Evolutionary conservation across 2,113 vertebrate genomes (phyloP), one percentile per base, ranked within the genome.

Genomic region (Okapia johnstoni): DNA sequence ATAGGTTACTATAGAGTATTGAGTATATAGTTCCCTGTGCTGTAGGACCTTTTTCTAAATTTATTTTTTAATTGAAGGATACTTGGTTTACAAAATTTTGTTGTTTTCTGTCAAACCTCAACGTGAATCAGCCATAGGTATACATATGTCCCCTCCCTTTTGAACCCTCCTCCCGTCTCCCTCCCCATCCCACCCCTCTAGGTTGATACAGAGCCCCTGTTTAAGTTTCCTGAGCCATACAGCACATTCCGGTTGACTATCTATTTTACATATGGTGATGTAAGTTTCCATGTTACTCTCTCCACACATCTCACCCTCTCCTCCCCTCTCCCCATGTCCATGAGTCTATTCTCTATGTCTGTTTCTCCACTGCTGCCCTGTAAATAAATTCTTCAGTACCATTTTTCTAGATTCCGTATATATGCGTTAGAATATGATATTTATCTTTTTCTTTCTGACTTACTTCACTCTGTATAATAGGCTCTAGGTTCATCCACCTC

Each of bases 351-450:
- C 33, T 66, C 61, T 66, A 19, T 54, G 61, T 33, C 3, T 16
- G 61, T n/a, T 66, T 66, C 61, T n/a, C 61, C 61, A 66, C 16
- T 9, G 61, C 16, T 66, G 1, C 61, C 61, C 16, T n/a, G 61
- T n/a, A 66, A n/a, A n/a, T 19, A 66, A 66, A 66, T n/a, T 19
- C 33, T 66, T 17, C 33, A 19, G 3, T n/a, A 9, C 16, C 33
- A n/a, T 66, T 66, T 33, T n/a, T 66, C 61, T n/a, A n/a, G 33
- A 66, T n/a, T n/a, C 61, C 33, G 1, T n/a, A 66, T 9, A 19
- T 19, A n/a, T 19, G 61, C 7, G 0, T 66, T 66, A n/a, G 33
- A n/a, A 66, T n/a, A 66, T 0, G 16, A n/a, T 66, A 10, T 9
- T n/a, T n/a, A 1, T 66, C 61, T 66, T n/a, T 63, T 15, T 63